Base-by-base conservation (phyloP, 2,888 invertebrate species). In the Drosophila diplacantha region DNA sequence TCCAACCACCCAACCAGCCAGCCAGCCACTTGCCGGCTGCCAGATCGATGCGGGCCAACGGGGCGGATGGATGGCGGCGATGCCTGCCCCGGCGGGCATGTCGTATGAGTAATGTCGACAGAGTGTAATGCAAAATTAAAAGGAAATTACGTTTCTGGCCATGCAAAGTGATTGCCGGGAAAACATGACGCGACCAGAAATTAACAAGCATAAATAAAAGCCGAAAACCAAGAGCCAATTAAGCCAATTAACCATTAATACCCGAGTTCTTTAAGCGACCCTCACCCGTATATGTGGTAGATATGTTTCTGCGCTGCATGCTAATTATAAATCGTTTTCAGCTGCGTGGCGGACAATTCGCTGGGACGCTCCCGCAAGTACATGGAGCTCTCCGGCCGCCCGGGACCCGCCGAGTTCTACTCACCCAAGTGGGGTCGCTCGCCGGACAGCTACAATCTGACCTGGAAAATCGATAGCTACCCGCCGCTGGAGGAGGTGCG, bases 391-490 rank as follows among this genome's bases (percentile, higher is more conserved):
- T 92, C 93, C 6, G 93, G 93, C 2, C 90, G 92, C 69, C 93
- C 93, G 0, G 92, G 93, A 12, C 91, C 93, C 18, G 93, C 93
- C 46, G 91, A 92, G 68, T 93, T 93, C 88, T 91, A 92, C 47
- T 93, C 90, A 86, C 90, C 92, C 14, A 92, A 93, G 26, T 91
- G 92, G 74, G 92, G 93, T 51, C 89, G 91, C 37, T 87, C 91
- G 20, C 88, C 91, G 60, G 90, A 91, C 77, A 89, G 90, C 49
- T 93, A 93, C 89, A 91, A 92, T 81, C 90, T 93, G 50, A 90
- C 91, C 69, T 93, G 93, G 91, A 90, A 91, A 63, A 92, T 93
- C 51, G 93, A 93, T 88, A 93, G 92, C 86, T 93, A 93, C 87
- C 92, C 93, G 34, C 93, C 93, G 50, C 88, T 93, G 20, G 92